Conservation (phyloP, 2,797 vertebrate genomes). For the Tympanoctomys barrerae region DNA sequence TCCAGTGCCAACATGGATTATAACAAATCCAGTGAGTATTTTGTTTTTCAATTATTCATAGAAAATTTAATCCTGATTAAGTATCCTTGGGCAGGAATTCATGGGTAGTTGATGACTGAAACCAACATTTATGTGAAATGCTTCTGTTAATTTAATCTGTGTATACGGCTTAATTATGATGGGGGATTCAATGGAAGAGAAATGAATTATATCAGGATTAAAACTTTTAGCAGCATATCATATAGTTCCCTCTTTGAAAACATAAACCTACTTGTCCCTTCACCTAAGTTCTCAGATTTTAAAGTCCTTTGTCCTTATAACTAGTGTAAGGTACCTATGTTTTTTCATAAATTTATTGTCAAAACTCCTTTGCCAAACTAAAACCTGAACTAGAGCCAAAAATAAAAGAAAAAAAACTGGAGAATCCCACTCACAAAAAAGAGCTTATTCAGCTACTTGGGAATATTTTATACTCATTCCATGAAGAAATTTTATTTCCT, state of each 20-base stretch:
- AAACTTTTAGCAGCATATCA: conserved; percentile 87
- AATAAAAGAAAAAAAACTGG: conserved; percentile 28
- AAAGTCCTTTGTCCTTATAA: conserved; percentile 76
- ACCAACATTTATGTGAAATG: conserved; percentile 91
- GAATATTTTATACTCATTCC: conserved; percentile 78
- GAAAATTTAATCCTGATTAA: conserved; percentile 93
- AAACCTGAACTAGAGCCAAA: conserved; percentile 77
- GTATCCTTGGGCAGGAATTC: conserved; percentile 92
- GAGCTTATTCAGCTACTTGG: conserved; percentile 75
- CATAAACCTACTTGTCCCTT: conserved; percentile 82
- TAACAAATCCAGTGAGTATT: conserved; percentile 92
- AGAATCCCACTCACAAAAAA: conserved; percentile 69
- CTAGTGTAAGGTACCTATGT: conserved; percentile 68
- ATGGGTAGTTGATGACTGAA: conserved; percentile 91
- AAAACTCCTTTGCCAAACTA: conserved; percentile 75
- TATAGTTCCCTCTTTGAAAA: conserved; percentile 83
- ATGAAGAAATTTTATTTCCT: conserved; percentile 77
- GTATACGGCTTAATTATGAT: conserved; percentile 91
- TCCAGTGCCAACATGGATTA: conserved; percentile 91
- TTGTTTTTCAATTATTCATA: conserved; percentile 93
- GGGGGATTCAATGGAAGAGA: conserved; percentile 89
- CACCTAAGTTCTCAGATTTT: conserved; percentile 80
- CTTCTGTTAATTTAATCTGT: conserved; percentile 92
- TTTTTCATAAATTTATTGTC: conserved; percentile 62
- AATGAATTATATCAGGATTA: conserved; percentile 91